Conservation (phyloP, 64 coral and sea anemone genomes). For the Platygyra sinensis region DNA sequence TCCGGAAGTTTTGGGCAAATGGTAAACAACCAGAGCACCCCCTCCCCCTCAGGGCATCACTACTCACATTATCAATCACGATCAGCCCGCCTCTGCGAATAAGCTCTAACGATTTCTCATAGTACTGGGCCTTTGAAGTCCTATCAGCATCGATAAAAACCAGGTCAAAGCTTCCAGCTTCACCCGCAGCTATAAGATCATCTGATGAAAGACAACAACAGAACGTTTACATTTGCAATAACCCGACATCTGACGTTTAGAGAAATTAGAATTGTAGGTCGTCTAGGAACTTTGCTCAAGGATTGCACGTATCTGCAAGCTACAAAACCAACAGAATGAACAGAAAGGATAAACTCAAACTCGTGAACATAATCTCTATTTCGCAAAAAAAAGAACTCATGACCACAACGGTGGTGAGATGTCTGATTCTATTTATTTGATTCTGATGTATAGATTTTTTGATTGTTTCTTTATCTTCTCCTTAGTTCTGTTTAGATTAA, state of each 20-base stretch:
- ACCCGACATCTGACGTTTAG: too few relatives aligned
- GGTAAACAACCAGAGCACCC: too few relatives aligned
- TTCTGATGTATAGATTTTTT: too few relatives aligned
- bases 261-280: too few relatives aligned
- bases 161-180: constrained; percentile 84
- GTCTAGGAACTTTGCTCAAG: too few relatives aligned
- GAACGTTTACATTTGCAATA: too few relatives aligned
- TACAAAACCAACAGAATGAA: too few relatives aligned
- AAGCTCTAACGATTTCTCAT: constrained; percentile 84
- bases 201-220: constrained; percentile 45
- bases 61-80: constrained; percentile 92
- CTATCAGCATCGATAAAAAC: constrained; percentile 91
- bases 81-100: constrained; percentile 77
- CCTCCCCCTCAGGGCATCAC: neutral
- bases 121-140: constrained; percentile 55
- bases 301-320: too few relatives aligned
- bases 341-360: neutral
- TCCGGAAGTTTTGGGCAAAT: too few relatives aligned
- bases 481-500: too few relatives aligned
- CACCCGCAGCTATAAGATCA: constrained; percentile 86
- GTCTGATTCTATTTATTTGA: too few relatives aligned
- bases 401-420: neutral
- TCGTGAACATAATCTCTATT: neutral
- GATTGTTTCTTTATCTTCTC: too few relatives aligned
- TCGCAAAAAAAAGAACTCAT: neutral